These are phyloP conservation scores for Abrostola tripartita DNA, from an alignment of 2,888 invertebrate species.

Conservation along the genomic window DNA sequence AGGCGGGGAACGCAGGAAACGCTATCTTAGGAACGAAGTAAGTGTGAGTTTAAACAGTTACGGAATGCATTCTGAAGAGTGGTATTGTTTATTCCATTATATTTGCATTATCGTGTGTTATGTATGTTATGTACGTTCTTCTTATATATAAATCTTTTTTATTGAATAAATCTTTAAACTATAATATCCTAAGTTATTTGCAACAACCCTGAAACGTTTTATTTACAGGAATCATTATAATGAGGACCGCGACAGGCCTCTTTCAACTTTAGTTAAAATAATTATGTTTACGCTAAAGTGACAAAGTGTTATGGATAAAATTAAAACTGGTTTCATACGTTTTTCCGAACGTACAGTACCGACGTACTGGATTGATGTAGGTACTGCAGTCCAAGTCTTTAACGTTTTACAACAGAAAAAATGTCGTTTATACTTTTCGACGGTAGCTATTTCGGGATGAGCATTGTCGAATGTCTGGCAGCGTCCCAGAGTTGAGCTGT, in stretches of 20 bases:
- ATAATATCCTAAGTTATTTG: constrained; percentile 19
- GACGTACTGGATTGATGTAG: constrained; percentile 46
- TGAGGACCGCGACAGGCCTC: background rate
- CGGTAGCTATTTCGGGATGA: constrained; percentile 78
- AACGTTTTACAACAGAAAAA: constrained; percentile 69
- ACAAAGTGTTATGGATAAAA: constrained; percentile 47
- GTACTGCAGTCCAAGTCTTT: constrained; percentile 48
- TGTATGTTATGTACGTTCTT: constrained; percentile 74
- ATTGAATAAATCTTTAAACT: constrained; percentile 68
- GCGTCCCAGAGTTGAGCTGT: constrained; percentile 74
- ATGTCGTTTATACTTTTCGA: constrained; percentile 74
- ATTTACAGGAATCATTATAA: constrained; percentile 19
- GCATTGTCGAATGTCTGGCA: constrained; percentile 86
- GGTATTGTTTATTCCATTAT: constrained; percentile 77
- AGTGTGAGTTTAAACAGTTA: constrained; percentile 54
- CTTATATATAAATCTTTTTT: constrained; percentile 73
- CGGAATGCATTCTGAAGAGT: constrained; percentile 64
- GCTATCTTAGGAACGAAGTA: constrained; percentile 30
- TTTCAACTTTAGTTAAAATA: constrained; percentile 26
- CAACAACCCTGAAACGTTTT: constrained; percentile 16
- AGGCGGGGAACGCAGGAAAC: constrained; percentile 18
- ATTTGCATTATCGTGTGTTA: constrained; percentile 78
- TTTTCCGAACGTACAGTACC: constrained; percentile 40
- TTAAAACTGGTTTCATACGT: constrained; percentile 29
- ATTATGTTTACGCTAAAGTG: constrained; percentile 40